phyloP scores from a whole-genome alignment of 2,797 vertebrate genomes.

The Anguilla megastoma region DNA sequence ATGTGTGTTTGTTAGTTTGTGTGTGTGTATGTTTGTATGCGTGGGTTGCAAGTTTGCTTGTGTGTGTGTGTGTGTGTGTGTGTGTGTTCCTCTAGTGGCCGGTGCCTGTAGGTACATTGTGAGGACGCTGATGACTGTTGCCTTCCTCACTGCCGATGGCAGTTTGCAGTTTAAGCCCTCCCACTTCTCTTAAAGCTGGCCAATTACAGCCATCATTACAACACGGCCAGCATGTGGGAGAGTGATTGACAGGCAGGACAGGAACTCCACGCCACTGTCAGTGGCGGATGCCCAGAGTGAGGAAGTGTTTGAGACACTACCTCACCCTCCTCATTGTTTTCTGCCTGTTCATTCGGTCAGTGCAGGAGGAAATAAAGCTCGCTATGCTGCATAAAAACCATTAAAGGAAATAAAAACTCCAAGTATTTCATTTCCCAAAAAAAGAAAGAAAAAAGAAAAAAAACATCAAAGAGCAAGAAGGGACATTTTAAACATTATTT shows the following conservation, averaged over 20 bases:
- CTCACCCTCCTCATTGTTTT: slow-evolving; percentile 14
- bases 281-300: not conserved
- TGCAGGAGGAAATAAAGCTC: not conserved
- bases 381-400: not conserved
- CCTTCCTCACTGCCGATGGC: not conserved
- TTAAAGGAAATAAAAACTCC: slow-evolving; percentile 2
- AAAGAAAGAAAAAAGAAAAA: not conserved
- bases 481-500: not conserved
- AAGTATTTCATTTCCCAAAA: not conserved
- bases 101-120: not conserved
- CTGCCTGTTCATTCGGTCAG: not conserved
- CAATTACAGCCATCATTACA: not conserved
- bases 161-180: not conserved
- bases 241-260: not conserved
- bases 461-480: not conserved
- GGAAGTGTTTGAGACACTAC: slow-evolving; percentile 18
- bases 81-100: not conserved
- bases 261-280: not conserved
- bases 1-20: not conserved
- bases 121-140: not conserved
- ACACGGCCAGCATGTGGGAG: not conserved
- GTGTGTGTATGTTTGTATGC: not conserved
- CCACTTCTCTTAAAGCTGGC: not conserved
- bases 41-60: not conserved
- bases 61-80: not conserved